These are phyloP conservation scores for Peromyscus polionotus DNA, from an alignment of 2,113 vertebrate species.

Conservation along the genomic window DNA sequence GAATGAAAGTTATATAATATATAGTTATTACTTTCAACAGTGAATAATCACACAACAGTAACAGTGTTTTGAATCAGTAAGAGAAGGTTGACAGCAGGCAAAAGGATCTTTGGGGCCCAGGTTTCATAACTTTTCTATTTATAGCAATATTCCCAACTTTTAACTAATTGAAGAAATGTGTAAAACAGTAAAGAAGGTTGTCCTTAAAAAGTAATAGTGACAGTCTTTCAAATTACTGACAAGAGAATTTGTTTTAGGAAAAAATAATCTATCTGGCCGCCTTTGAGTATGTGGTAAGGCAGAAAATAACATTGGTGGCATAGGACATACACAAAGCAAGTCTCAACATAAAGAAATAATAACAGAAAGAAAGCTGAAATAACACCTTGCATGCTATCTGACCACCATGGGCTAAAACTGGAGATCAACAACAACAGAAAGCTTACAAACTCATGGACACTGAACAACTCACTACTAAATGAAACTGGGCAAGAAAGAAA, in stretches of 20 bases:
- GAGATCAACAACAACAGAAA: neutral
- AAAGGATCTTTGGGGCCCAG: neutral
- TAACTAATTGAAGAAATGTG: neutral
- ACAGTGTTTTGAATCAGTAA: neutral
- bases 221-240: neutral
- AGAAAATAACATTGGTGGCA: neutral
- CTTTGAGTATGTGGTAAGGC: neutral
- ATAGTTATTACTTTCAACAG: slow-evolving; percentile 41
- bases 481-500: neutral
- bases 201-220: neutral
- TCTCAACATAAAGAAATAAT: neutral
- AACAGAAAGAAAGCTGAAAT: neutral
- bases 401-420: neutral
- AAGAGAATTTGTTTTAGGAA: neutral
- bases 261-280: slow-evolving; percentile 30
- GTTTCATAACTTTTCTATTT: neutral
- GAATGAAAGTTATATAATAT: neutral
- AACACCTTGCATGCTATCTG: neutral
- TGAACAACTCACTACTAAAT: neutral
- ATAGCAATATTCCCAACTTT: slow-evolving; percentile 21
- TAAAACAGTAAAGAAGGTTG: neutral
- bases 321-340: neutral
- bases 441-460: neutral
- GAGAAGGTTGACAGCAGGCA: neutral
- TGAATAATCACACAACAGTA: neutral